Evolutionary conservation across 2,888 invertebrate genomes (phyloP).

Genomic region (Mimas tiliae): DNA sequence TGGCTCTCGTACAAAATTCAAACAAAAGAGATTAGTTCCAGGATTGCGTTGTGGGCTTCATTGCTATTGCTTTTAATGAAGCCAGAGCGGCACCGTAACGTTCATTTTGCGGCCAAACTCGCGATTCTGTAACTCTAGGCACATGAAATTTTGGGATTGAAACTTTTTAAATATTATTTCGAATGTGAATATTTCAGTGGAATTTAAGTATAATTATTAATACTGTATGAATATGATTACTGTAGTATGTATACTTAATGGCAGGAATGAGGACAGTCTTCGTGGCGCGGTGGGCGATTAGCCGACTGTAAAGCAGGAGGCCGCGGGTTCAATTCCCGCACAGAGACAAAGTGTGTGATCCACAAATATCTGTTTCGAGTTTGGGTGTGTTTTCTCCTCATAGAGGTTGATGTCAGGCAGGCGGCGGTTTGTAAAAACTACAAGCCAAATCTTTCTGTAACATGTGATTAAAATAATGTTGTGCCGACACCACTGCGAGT

Average conservation of each 20-base stretch:
- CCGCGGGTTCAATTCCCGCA: too few relatives aligned
- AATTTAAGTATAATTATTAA: background rate
- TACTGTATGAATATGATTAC: background rate
- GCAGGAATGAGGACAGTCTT: too few relatives aligned
- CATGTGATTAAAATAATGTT: too few relatives aligned
- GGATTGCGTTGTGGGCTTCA: slow-evolving; percentile 58
- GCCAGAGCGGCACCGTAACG: slow-evolving; percentile 43
- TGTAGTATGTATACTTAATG: background rate
- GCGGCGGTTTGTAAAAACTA: too few relatives aligned
- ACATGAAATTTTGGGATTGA: slow-evolving; percentile 40
- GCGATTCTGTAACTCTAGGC: slow-evolving; percentile 40
- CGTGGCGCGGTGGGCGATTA: too few relatives aligned
- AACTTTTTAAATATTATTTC: slow-evolving; percentile 48
- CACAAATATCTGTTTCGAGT: too few relatives aligned
- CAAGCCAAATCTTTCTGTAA: too few relatives aligned
- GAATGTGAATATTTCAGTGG: background rate
- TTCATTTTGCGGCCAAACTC: slow-evolving; percentile 27
- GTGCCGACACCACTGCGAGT: too few relatives aligned
- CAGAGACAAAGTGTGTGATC: too few relatives aligned
- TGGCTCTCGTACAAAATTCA: slow-evolving; percentile 65
- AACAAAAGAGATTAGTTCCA: slow-evolving; percentile 71
- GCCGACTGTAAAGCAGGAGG: too few relatives aligned
- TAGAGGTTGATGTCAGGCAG: too few relatives aligned
- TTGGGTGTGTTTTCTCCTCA: too few relatives aligned
- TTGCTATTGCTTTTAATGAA: slow-evolving; percentile 64